phyloP scores from a whole-genome alignment of 2,888 invertebrate species.

The Subacronicta megacephala region DNA sequence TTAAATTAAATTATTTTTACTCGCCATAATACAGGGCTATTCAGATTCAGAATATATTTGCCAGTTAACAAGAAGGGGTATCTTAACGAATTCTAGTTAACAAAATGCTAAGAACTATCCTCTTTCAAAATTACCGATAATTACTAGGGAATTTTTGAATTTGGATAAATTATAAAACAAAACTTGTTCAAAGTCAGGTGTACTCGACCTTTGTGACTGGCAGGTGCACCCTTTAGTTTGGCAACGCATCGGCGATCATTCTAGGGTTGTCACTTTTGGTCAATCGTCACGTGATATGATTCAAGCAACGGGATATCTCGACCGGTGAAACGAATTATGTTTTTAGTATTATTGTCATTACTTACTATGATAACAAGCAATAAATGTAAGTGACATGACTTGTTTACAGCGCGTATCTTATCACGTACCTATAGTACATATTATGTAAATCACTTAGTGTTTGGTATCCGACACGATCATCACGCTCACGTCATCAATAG shows the following conservation, averaged over 20 bases:
- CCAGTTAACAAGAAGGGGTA: too few relatives aligned
- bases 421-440: not conserved
- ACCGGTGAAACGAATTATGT: not conserved
- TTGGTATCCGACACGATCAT: not conserved
- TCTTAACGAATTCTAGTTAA: too few relatives aligned
- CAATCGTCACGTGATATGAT: not conserved
- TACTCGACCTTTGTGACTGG: too few relatives aligned
- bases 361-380: slow-evolving; percentile 16
- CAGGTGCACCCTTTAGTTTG: too few relatives aligned
- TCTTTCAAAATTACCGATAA: too few relatives aligned
- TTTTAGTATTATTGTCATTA: not conserved
- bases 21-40: too few relatives aligned
- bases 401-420: slow-evolving; percentile 14
- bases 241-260: not conserved
- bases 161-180: too few relatives aligned
- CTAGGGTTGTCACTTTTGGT: not conserved
- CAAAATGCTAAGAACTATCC: too few relatives aligned
- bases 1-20: too few relatives aligned
- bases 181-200: too few relatives aligned
- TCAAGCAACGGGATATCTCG: not conserved
- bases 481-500: slow-evolving; percentile 1
- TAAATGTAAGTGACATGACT: slow-evolving; percentile 22
- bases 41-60: too few relatives aligned
- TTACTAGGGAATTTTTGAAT: too few relatives aligned
- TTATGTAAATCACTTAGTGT: slow-evolving; percentile 25